Base-by-base conservation (phyloP, 1,140 invertebrate species). In the Amyelois transitella region DNA sequence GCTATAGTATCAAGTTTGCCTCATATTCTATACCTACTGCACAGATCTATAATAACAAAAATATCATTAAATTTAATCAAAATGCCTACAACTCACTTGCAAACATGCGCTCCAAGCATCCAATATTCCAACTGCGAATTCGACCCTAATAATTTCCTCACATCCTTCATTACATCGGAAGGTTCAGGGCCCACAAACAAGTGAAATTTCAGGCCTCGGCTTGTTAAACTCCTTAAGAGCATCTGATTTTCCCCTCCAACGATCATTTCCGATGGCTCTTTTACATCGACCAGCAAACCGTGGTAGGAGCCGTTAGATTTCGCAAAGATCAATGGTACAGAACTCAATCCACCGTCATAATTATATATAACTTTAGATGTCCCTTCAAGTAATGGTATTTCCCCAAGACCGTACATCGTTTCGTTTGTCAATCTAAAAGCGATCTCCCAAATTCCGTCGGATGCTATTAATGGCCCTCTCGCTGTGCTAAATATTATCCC, bases 71-170 rank as follows among this genome's bases (percentile, higher is more conserved):
- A 32, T 10, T 50, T 18, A 44, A 4, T 18, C 1, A 44, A 21
- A 17, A 60, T 10, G 44, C 5, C n/a, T 47, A 0, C 24, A 6
- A 28, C 68, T 64, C 64, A 85, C 81, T 68, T 81, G 64, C 81
- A 88, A 50, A 88, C 43, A 65, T 86, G 85, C 18, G 72, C 69
- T 1, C 82, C 85, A 3, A 88, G 62, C 81, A 82, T 88, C 85
- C 82, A 86, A 66, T 88, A 88, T 25, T 83, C 63, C 6, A 84
- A 51, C 8, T 77, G 51, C 7, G 66, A 67, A 21, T 65, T 55
- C 4, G 19, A 17, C 0, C 69, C 74, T 20, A 75, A 74, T 2
- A 75, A 10, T 7, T 51, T 64, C 71, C 72, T 72, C 0, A 74
- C 76, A 56, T 88, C 80, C 43, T 56, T 72, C 81, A 85, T 85